Base-by-base conservation (phyloP, 2,888 invertebrate genomes). In the Archips xylosteana region DNA sequence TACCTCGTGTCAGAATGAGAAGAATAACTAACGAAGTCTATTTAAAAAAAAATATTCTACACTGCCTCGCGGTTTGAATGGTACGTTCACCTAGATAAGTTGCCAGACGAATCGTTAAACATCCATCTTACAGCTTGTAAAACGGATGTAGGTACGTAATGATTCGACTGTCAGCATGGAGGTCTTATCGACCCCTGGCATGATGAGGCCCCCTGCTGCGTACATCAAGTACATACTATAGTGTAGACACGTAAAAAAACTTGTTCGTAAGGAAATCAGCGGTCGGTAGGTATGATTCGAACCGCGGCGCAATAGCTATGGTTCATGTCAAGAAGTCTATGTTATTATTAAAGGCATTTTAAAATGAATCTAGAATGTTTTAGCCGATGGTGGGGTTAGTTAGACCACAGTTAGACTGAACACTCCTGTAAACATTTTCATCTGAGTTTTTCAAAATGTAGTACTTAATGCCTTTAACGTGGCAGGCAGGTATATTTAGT, bases 171-270 rank as follows among this genome's bases (percentile, higher is more conserved):
- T 15, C 51, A 8, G 15, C 51, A 8, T 54, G 51, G 51, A 54
- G 51, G 51, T 23, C 51, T 54, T 54, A 15, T 54, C 51, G 51
- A 54, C 23, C 51, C 15, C 51, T 39, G 66, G 34, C 39, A 57
- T 34, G 70, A 61, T 32, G 32, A 61, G 66, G 51, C 60, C 71
- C 34, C 72, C 67, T 60, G 72, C 62, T 15, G 72, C 57, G 61
- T 42, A n/a, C 49, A 45, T 45, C n/a, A 15, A 49, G 49, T 49
- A 49, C 49, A 12, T 15, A 9, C 42, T 15, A 32, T 45, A 36
- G 36, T 36, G n/a, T 23, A 64, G 36, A 36, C 36, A 4, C 4
- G 4, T 3, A 47, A 15, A 54, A 57, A 47, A 62, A 61, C 61
- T 68, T 39, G 62, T 62, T 66, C 54, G 2, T 23, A 66, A 71